Evolutionary conservation across 2,797 vertebrate species (phyloP).

Genomic region (Macropodus opercularis): DNA sequence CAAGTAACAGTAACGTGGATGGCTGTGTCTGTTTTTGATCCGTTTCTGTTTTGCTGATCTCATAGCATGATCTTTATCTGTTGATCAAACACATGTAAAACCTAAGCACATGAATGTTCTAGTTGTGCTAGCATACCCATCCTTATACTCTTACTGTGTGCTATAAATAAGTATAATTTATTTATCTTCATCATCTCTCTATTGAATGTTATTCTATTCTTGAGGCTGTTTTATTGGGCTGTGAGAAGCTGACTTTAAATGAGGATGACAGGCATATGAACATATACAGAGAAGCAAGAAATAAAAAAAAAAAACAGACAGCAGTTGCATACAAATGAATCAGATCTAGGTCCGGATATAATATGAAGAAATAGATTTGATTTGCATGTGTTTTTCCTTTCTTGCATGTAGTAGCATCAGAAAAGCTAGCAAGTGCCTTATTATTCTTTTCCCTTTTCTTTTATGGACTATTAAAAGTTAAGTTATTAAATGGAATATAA

Average conservation of each 20-base stretch:
- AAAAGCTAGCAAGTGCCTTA: constrained; percentile 1
- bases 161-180: no score
- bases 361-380: not conserved
- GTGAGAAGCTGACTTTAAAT: not conserved
- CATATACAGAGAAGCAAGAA: not conserved
- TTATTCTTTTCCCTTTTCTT: constrained; percentile 11
- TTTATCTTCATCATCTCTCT: not conserved
- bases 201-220: not conserved
- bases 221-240: not conserved
- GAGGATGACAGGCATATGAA: not conserved
- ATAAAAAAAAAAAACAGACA: not conserved
- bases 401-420: constrained; percentile 2
- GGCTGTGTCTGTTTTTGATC: not conserved
- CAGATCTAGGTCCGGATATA: not conserved
- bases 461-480: constrained; percentile 25
- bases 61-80: no score
- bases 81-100: no score
- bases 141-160: no score
- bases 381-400: not conserved
- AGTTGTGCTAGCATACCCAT: no score
- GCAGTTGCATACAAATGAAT: not conserved
- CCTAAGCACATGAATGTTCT: no score
- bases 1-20: not conserved
- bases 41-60: no score
- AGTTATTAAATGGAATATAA: constrained; percentile 49